Base-by-base conservation (phyloP, 1,140 invertebrate species). In the Aplysia californica region DNA sequence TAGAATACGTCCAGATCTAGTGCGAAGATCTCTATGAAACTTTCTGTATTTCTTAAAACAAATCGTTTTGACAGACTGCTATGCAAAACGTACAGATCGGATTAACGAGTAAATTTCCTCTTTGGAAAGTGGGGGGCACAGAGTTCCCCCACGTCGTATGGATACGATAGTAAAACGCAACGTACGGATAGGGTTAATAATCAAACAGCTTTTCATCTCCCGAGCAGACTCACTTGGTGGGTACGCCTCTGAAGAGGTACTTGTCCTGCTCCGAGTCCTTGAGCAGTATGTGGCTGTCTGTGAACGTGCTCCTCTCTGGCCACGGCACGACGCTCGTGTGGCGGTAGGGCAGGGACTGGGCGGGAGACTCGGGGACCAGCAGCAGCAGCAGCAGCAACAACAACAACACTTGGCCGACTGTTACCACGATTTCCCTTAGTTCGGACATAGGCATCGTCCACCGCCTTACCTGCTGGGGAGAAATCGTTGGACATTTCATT, bases 361-460 rank as follows among this genome's bases (percentile, higher is more conserved):
- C 41, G 15, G n/a, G 68, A 56, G 18, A 4, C 58, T 56, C 21
- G 38, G 68, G 6, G 58, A 70, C 68, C 41, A 70, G 23, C 68
- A 70, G 29, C 68, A 68, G 38, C 66, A 68, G 36, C 23, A 44
- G 3, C 39, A 68, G 5, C 50, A 70, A 15, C 68, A 70, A 35
- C 61, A 65, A 35, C 68, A 70, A 70, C 68, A n/a, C 18, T 35
- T 70, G 41, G 41, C 68, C 20, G 68, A 70, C 68, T 55, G 55
- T 70, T 70, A 70, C 23, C 68, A 56, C 36, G 38, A 44, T 35
- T 5, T 50, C 44, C 18, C 44, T 70, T 70, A 23, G 36, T 21
- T 38, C 58, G 68, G 44, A 56, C 68, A 70, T 70, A 56, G 68
- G 68, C 68, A 70, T 70, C 68, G 68, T 70, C 68, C 68, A 70